These are phyloP conservation scores for Linurgus olivaceus DNA, from an alignment of 2,797 vertebrate species.

Conservation along the genomic window DNA sequence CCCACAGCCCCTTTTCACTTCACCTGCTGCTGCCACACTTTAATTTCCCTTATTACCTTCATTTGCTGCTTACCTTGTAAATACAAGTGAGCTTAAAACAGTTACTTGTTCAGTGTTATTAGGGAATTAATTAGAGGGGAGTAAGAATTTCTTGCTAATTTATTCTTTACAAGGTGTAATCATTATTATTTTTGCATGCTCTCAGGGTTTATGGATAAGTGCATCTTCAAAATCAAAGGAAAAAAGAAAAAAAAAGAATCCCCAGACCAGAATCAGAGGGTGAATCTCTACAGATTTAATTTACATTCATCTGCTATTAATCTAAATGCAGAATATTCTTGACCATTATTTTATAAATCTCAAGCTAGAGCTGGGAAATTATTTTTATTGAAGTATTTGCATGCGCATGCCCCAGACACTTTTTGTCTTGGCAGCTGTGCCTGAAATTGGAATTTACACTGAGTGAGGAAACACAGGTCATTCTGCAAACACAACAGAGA, in stretches of 20 bases:
- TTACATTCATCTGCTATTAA: constrained; percentile 13
- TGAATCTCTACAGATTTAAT: constrained; percentile 27
- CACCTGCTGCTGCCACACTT: not conserved
- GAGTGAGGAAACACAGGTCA: not conserved
- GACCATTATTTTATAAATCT: not conserved
- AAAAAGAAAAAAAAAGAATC: not conserved
- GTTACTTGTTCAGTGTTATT: not conserved
- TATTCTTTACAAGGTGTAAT: not conserved
- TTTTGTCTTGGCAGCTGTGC: not conserved
- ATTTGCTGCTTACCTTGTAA: not conserved
- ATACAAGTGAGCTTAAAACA: not conserved
- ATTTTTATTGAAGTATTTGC: constrained; percentile 25
- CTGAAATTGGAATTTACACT: not conserved
- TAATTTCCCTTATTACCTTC: not conserved
- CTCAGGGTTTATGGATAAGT: not conserved
- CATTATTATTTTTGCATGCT: not conserved
- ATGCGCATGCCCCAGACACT: not conserved
- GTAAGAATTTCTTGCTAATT: not conserved
- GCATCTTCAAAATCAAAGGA: not conserved
- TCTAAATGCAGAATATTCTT: not conserved
- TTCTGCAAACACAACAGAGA: constrained; percentile 1
- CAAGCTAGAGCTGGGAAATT: not conserved
- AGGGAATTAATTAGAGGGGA: not conserved
- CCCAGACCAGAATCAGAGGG: not conserved
- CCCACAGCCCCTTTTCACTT: not conserved